Percentiles rank a stretch among this genome's conserved stretches.
Conservation (phyloP, 2,797 vertebrate species). For the Nannoperca australis region DNA sequence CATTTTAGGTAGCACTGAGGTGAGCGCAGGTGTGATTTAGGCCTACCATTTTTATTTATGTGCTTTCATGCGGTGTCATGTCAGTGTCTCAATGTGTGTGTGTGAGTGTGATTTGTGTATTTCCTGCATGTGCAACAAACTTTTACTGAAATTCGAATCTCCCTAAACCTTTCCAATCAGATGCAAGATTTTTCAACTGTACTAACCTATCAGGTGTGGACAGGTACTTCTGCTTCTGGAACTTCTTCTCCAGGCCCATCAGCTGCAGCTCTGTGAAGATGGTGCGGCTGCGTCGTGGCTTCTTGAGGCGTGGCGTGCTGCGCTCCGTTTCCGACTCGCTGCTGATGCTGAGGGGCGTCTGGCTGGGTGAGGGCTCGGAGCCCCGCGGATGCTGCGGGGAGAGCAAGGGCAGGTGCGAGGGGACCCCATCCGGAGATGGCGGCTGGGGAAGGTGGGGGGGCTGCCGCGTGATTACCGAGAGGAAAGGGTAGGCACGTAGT, state of each 20-base stretch:
- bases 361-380: slow-evolving; percentile 73
- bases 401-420: slow-evolving; percentile 85
- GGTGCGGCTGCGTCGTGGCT: slow-evolving; percentile 95
- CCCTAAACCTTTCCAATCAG: not conserved
- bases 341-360: slow-evolving; percentile 88
- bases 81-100: not conserved
- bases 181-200: not conserved
- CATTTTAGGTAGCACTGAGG: slow-evolving; percentile 19
- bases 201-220: slow-evolving; percentile 97
- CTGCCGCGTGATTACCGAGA: slow-evolving; percentile 94
- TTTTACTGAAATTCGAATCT: not conserved
- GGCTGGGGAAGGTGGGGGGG: slow-evolving; percentile 80
- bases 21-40: not conserved
- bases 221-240: slow-evolving; percentile 99
- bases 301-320: slow-evolving; percentile 88
- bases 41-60: not conserved
- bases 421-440: slow-evolving; percentile 48
- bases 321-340: slow-evolving; percentile 96
- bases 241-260: slow-evolving; percentile 99
- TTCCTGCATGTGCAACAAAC: not conserved
- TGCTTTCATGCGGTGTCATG: not conserved
- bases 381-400: slow-evolving; percentile 78
- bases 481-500: slow-evolving; percentile 91
- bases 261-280: slow-evolving; percentile 99
- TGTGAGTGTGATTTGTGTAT: not conserved